phyloP scores from a whole-genome alignment of 2,797 vertebrate genomes.

The Sebastes oblongus region DNA sequence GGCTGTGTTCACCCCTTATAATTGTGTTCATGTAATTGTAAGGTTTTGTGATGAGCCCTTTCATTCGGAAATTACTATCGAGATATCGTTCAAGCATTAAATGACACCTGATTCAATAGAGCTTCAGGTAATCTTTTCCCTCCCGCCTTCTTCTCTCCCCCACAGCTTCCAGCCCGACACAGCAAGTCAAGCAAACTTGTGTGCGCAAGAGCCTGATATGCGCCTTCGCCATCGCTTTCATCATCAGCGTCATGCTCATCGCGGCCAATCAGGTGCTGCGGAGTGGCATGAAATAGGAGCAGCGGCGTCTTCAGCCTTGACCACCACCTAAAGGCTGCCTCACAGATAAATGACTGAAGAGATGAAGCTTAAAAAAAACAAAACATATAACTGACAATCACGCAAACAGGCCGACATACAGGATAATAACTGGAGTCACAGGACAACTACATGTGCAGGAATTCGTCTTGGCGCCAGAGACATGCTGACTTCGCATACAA shows the following conservation, averaged over 20 bases:
- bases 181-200: slow-evolving; percentile 98
- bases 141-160: not conserved
- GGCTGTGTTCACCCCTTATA: slow-evolving; percentile 11
- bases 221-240: slow-evolving; percentile 97
- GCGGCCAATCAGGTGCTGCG: slow-evolving; percentile 98
- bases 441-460: slow-evolving; percentile 26
- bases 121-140: not conserved
- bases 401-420: slow-evolving; percentile 8
- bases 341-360: slow-evolving; percentile 44
- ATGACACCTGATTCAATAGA: slow-evolving; percentile 23
- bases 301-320: slow-evolving; percentile 33
- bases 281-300: slow-evolving; percentile 93
- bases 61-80: slow-evolving; percentile 50
- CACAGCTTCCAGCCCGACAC: slow-evolving; percentile 90
- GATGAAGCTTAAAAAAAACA: not conserved
- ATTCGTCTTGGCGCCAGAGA: slow-evolving; percentile 15
- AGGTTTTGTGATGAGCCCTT: slow-evolving; percentile 37
- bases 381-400: slow-evolving; percentile 46
- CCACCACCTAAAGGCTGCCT: slow-evolving; percentile 38
- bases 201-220: slow-evolving; percentile 98
- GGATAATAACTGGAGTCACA: not conserved
- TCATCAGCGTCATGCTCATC: slow-evolving; percentile 99
- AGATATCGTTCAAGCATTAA: slow-evolving; percentile 41
- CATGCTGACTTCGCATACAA: slow-evolving; percentile 12
- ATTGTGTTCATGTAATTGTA: slow-evolving; percentile 44